Conservation (phyloP, 2,797 vertebrate genomes). For the Alfaro cultratus region DNA sequence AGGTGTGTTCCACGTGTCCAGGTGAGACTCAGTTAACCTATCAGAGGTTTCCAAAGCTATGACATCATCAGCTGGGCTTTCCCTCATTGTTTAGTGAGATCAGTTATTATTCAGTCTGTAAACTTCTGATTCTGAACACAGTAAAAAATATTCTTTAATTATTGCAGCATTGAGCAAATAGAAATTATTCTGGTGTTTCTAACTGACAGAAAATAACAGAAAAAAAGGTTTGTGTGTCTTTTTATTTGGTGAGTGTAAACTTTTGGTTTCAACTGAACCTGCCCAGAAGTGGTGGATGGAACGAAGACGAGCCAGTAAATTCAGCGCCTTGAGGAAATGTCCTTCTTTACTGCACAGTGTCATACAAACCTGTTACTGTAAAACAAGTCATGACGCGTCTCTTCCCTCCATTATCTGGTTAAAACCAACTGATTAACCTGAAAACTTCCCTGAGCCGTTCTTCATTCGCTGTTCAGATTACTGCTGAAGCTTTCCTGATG, state of each 20-base stretch:
- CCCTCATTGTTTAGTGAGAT: too few relatives aligned
- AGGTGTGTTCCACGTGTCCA: too few relatives aligned
- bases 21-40: too few relatives aligned
- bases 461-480: constrained; percentile 26
- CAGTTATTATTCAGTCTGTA: too few relatives aligned
- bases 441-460: background rate
- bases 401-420: background rate
- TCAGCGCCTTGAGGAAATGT: background rate
- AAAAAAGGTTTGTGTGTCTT: background rate
- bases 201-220: background rate
- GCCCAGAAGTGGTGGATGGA: background rate
- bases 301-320: background rate
- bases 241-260: background rate
- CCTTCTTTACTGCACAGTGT: background rate
- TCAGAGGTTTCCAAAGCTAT: too few relatives aligned
- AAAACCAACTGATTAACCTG: background rate
- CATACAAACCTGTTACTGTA: background rate
- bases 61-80: too few relatives aligned
- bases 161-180: too few relatives aligned
- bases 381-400: rapidly evolving
- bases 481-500: constrained; percentile 29
- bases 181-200: too few relatives aligned
- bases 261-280: background rate
- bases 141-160: too few relatives aligned
- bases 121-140: too few relatives aligned